phyloP scores from a whole-genome alignment of 1,140 invertebrate genomes.

The Ceratoteleas bidentatus region DNA sequence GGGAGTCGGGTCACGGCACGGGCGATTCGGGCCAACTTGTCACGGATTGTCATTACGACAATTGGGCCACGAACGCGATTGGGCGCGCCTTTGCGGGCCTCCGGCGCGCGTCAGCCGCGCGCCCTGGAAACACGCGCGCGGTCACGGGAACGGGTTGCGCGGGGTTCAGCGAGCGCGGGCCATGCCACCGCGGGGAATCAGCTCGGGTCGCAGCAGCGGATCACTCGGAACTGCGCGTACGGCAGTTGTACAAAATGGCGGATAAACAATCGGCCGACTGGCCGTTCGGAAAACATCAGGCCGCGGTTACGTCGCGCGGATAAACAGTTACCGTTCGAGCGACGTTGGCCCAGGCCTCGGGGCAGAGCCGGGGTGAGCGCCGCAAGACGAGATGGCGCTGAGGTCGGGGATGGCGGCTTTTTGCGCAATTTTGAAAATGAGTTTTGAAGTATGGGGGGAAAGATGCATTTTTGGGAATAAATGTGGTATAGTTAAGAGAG shows the following conservation, averaged over 20 bases:
- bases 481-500: too few species aligned
- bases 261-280: conserved; percentile 76
- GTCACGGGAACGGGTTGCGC: background rate
- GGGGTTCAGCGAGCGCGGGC: conserved; percentile 18
- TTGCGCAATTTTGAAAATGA: too few species aligned
- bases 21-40: conserved; percentile 69
- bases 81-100: too few species aligned
- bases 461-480: too few species aligned
- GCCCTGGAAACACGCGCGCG: background rate
- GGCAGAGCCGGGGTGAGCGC: too few species aligned
- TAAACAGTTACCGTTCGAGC: too few species aligned
- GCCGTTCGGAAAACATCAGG: conserved; percentile 57
- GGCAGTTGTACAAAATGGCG: conserved; percentile 79
- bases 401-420: too few species aligned
- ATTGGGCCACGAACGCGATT: conserved; percentile 46
- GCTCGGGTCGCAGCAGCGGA: conserved; percentile 46
- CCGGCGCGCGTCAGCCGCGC: too few species aligned
- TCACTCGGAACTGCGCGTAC: conserved; percentile 74
- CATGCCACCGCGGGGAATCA: conserved; percentile 68
- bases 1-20: conserved; percentile 74
- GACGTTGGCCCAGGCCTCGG: too few species aligned
- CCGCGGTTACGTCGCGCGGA: background rate
- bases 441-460: too few species aligned
- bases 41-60: conserved; percentile 71
- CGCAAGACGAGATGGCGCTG: too few species aligned